Conservation (phyloP, 1,140 invertebrate species). For the Eciton burchellii region DNA sequence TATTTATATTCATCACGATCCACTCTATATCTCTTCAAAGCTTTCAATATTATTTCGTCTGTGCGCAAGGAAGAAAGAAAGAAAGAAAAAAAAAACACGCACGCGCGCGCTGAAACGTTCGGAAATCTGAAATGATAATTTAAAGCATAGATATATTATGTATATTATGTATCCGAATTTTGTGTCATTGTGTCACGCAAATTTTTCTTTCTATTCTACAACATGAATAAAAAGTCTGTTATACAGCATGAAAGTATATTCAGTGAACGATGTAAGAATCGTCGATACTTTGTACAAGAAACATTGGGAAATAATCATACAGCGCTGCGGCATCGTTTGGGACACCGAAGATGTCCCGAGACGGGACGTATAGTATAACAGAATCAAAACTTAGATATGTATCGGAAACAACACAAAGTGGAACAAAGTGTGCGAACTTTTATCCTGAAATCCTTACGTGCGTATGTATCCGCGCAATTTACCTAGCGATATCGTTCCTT, state of each 20-base stretch:
- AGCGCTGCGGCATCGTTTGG: background rate
- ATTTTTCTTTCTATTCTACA: background rate
- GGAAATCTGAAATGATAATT: background rate
- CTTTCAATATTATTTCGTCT: constrained; percentile 22
- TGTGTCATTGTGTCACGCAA: no score
- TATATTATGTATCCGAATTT: no score
- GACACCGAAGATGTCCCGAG: background rate
- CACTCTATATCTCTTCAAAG: constrained; percentile 35
- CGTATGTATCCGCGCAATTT: background rate
- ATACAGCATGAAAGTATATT: background rate
- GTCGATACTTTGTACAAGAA: constrained; percentile 3
- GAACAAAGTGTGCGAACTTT: constrained; percentile 18
- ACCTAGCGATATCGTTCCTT: background rate
- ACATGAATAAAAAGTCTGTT: background rate
- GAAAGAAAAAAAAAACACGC: background rate
- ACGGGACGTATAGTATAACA: constrained; percentile 41
- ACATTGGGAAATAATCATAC: background rate
- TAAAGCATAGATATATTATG: background rate
- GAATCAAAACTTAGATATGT: constrained; percentile 26
- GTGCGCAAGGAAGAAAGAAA: constrained; percentile 1
- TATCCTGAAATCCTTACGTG: constrained; percentile 13
- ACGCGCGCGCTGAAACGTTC: no score
- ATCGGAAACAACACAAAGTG: constrained; percentile 25
- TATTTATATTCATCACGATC: constrained; percentile 68
- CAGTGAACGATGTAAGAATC: background rate